Evolutionary conservation across 2,113 vertebrate genomes (phyloP).

Genomic region (Hyperopisus bebe): DNA sequence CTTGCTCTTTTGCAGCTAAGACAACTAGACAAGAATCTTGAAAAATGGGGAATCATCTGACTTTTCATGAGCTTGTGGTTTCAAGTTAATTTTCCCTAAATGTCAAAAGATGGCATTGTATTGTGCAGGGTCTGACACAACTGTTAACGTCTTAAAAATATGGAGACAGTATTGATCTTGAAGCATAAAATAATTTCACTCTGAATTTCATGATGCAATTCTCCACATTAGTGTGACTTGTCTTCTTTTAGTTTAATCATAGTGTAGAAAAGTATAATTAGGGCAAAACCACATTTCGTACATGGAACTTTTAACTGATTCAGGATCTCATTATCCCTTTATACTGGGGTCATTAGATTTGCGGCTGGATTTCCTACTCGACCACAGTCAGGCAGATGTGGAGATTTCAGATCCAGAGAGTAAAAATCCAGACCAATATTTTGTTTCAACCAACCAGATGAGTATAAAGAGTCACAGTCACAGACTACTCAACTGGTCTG

Average conservation of each 20-base stretch:
- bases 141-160: neutral
- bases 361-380: neutral
- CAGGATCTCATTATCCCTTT: constrained; percentile 4
- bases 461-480: too few relatives aligned
- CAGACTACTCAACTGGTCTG: too few relatives aligned
- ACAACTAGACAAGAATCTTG: neutral
- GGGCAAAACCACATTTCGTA: neutral
- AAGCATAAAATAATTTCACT: neutral
- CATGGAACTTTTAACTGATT: constrained; percentile 5
- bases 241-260: neutral
- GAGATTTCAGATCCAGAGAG: too few relatives aligned
- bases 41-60: neutral
- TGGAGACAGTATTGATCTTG: neutral
- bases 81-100: constrained; percentile 10
- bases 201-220: neutral
- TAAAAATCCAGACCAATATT: too few relatives aligned
- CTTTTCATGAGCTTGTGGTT: neutral
- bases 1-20: neutral
- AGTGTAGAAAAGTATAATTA: neutral
- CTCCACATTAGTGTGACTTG: constrained; percentile 6
- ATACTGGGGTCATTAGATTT: neutral
- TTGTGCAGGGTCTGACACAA: neutral
- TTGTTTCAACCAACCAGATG: too few relatives aligned
- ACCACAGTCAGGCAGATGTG: neutral
- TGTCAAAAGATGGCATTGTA: neutral